A percentile compares a stretch with the other conserved stretches of the same genome.
phyloP scores from a whole-genome alignment of 2,797 vertebrate genomes.

The Esox masquinongy region DNA sequence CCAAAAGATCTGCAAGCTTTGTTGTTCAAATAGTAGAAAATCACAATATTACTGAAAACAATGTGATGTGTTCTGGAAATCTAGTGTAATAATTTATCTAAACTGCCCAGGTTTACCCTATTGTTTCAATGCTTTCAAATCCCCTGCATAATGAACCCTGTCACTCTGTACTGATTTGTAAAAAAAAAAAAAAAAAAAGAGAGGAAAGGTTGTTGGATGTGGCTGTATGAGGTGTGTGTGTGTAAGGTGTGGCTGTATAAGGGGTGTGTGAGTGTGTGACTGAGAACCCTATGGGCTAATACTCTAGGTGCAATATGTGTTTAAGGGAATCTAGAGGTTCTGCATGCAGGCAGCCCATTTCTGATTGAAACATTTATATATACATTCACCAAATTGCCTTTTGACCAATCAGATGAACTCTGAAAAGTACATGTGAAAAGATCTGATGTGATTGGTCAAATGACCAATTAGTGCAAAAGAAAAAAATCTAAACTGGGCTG shows the following conservation, averaged over 20 bases:
- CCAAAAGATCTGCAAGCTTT: slow-evolving; percentile 51
- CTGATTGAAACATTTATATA: background rate
- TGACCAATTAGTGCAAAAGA: no score
- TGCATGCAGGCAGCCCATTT: slow-evolving; percentile 1
- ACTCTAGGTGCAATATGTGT: slow-evolving; percentile 63
- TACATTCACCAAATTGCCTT: no score
- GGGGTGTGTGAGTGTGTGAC: slow-evolving; percentile 7
- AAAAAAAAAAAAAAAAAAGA: no score
- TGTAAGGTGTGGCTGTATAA: slow-evolving; percentile 39
- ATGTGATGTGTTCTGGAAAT: background rate
- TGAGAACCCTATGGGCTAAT: slow-evolving; percentile 47
- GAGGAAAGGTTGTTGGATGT: no score
- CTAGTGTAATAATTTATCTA: no score
- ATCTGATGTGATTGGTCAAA: no score
- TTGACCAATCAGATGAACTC: no score
- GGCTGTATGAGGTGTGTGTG: slow-evolving; percentile 8
- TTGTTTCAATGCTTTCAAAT: background rate
- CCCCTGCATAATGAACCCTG: no score
- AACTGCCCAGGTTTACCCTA: background rate
- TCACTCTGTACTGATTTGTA: no score
- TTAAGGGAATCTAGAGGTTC: slow-evolving; percentile 36
- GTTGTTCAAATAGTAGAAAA: slow-evolving; percentile 17
- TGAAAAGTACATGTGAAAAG: no score
- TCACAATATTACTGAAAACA: background rate
- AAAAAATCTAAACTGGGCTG: no score